A percentile compares a stretch with the other conserved stretches of the same genome.
phyloP scores from a whole-genome alignment of 2,113 vertebrate genomes.

The Aegithalos caudatus region DNA sequence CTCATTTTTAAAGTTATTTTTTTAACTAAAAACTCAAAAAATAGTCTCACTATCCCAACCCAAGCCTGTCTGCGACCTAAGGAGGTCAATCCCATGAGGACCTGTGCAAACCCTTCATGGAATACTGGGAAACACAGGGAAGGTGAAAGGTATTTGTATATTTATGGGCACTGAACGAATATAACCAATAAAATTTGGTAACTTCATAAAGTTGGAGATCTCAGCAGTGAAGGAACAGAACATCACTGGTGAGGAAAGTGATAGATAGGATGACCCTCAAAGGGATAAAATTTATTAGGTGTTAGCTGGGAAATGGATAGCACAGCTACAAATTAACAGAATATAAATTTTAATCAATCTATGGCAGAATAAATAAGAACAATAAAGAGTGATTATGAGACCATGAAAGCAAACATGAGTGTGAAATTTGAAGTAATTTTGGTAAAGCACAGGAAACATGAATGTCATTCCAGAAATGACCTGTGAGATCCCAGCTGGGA shows the following conservation, averaged over 20 bases:
- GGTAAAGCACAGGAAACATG: not conserved
- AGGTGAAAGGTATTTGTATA: not conserved
- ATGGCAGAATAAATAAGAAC: not conserved
- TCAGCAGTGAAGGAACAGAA: not conserved
- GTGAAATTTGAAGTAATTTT: not conserved
- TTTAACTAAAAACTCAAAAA: not conserved
- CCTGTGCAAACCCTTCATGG: not conserved
- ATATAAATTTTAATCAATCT: not conserved
- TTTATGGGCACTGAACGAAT: not conserved
- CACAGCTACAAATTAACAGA: not conserved
- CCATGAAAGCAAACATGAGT: not conserved
- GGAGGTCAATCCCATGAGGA: rapidly evolving
- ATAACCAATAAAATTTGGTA: not conserved
- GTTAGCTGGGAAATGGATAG: not conserved
- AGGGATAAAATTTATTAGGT: not conserved
- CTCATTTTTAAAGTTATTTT: not conserved
- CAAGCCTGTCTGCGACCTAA: not conserved
- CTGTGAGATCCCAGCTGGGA: not conserved
- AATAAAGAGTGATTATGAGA: not conserved
- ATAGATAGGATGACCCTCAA: not conserved
- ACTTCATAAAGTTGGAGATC: not conserved
- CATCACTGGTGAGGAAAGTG: not conserved
- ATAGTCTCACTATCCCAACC: not conserved
- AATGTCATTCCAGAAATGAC: not conserved
- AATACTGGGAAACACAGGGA: not conserved